A percentile compares a stretch with the other conserved stretches of the same genome.
Evolutionary conservation across 2,113 vertebrate species (phyloP).

Genomic region (Theristicus caerulescens): DNA sequence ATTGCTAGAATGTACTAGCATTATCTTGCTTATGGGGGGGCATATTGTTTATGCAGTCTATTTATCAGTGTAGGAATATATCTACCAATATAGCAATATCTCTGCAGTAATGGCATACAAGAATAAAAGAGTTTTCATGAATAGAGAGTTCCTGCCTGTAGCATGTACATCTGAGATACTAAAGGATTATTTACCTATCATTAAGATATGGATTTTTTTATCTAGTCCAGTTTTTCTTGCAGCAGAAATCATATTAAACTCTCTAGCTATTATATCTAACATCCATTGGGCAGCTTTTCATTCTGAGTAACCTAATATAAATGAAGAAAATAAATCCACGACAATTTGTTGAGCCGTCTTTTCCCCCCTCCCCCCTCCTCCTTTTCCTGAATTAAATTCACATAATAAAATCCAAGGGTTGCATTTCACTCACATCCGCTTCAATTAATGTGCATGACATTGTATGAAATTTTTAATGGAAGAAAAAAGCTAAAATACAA

Average conservation of each 20-base stretch:
- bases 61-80: slow-evolving; percentile 65
- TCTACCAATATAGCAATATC: slow-evolving; percentile 56
- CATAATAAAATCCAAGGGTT: slow-evolving; percentile 18
- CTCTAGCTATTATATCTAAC: slow-evolving; percentile 51
- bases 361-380: not conserved
- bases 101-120: slow-evolving; percentile 56
- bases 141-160: slow-evolving; percentile 63
- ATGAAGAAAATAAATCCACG: slow-evolving; percentile 64
- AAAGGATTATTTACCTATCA: slow-evolving; percentile 73
- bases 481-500: not conserved
- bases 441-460: not conserved
- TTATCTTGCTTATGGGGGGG: slow-evolving; percentile 68
- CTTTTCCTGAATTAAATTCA: not conserved
- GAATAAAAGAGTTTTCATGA: slow-evolving; percentile 69
- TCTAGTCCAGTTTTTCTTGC: slow-evolving; percentile 67
- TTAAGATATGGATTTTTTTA: slow-evolving; percentile 71
- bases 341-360: slow-evolving; percentile 52
- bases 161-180: slow-evolving; percentile 60
- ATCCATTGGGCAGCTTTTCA: slow-evolving; percentile 56
- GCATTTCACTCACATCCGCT: not conserved
- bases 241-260: slow-evolving; percentile 67
- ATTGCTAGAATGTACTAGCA: slow-evolving; percentile 33
- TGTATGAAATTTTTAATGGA: slow-evolving; percentile 5
- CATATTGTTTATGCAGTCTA: slow-evolving; percentile 71
- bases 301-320: slow-evolving; percentile 50